A percentile compares a stretch with the other conserved stretches of the same genome.
Evolutionary conservation across 1,140 invertebrate genomes (phyloP).

Genomic region (Ooceraea biroi): DNA sequence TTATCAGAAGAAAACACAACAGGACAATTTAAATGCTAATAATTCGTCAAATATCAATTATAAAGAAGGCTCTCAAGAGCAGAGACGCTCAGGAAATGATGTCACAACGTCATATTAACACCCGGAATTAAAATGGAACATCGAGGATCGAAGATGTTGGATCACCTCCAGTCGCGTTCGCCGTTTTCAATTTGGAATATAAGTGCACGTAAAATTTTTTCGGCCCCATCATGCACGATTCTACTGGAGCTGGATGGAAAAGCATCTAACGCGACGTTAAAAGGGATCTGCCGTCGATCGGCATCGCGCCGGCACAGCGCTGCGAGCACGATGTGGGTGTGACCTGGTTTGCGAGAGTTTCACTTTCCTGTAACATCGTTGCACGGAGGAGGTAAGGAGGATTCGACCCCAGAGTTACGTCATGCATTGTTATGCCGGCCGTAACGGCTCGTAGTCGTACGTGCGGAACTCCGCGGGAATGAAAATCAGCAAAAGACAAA

Average conservation of each 20-base stretch:
- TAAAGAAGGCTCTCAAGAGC: too few relatives aligned
- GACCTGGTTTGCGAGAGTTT: slow-evolving; percentile 87
- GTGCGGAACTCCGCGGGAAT: slow-evolving; percentile 83
- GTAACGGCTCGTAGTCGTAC: slow-evolving; percentile 83
- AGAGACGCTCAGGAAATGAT: not conserved
- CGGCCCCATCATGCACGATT: slow-evolving; percentile 17
- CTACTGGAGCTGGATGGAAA: slow-evolving; percentile 31
- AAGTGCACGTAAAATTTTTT: not conserved
- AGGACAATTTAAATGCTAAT: too few relatives aligned
- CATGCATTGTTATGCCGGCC: slow-evolving; percentile 86
- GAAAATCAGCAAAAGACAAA: slow-evolving; percentile 78
- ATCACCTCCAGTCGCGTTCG: not conserved
- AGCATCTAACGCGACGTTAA: slow-evolving; percentile 62
- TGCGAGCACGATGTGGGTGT: slow-evolving; percentile 85
- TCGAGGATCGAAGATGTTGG: not conserved
- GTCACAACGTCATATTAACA: not conserved
- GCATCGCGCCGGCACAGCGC: slow-evolving; percentile 78
- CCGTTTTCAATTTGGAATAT: not conserved
- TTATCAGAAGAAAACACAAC: too few relatives aligned
- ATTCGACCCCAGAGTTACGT: slow-evolving; percentile 85
- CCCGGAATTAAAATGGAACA: not conserved
- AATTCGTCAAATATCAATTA: too few relatives aligned
- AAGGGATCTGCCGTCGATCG: slow-evolving; percentile 78
- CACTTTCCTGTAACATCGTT: slow-evolving; percentile 85
- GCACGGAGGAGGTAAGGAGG: slow-evolving; percentile 83